Evolutionary conservation across 2,888 invertebrate species (phyloP).

Genomic region (Plagiodera versicolora): DNA sequence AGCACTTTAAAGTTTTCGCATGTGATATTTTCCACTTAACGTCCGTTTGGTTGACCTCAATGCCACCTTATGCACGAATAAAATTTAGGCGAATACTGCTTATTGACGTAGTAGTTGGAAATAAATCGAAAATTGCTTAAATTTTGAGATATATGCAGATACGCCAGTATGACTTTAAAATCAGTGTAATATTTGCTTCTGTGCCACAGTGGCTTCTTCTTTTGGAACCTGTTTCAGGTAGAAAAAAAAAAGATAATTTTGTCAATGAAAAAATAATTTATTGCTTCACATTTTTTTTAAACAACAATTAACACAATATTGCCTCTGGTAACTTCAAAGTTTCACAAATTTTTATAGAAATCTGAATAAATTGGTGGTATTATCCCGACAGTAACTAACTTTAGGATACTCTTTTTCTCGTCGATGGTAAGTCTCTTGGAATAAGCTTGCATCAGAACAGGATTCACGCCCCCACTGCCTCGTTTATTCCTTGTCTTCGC

Average conservation of each 20-base stretch:
- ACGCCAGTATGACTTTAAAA: background rate
- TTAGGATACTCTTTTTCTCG: slow-evolving; percentile 2
- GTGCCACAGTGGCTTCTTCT: background rate
- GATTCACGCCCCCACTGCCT: background rate
- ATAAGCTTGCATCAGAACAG: slow-evolving; percentile 7
- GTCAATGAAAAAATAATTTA: background rate
- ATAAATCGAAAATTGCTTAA: background rate
- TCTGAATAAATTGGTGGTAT: background rate
- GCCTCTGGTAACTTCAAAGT: background rate
- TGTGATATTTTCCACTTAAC: slow-evolving; percentile 7
- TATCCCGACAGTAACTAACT: slow-evolving; percentile 1
- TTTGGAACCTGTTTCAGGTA: background rate
- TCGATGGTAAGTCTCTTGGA: slow-evolving; percentile 1
- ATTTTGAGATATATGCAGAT: background rate
- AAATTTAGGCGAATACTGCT: slow-evolving; percentile 3
- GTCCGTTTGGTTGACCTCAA: slow-evolving; percentile 10
- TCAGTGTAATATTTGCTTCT: slow-evolving; percentile 2
- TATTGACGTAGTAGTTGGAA: background rate
- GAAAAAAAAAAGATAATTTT: background rate
- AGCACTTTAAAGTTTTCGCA: background rate
- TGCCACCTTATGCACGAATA: slow-evolving; percentile 1
- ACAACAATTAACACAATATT: background rate
- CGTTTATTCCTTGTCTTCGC: background rate
- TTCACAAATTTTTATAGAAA: slow-evolving; percentile 1
- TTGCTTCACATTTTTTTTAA: background rate